These are phyloP conservation scores for Stomatorhinus ivindoensis DNA, from an alignment of 2,113 vertebrate genomes.

Conservation along the genomic window DNA sequence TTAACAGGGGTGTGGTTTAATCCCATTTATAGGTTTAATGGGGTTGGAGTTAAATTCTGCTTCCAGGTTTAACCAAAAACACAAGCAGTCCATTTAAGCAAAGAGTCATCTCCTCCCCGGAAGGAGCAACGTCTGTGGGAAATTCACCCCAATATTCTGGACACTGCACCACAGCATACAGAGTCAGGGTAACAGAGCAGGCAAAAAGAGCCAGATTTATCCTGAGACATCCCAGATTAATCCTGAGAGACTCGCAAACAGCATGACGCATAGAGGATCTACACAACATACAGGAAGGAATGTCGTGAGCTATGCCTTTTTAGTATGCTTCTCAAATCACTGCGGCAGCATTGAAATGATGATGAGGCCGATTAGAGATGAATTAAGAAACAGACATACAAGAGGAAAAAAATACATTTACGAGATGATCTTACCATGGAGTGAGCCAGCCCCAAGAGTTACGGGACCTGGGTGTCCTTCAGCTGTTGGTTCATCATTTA, in stretches of 20 bases:
- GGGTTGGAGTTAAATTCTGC: background rate
- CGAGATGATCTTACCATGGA: background rate
- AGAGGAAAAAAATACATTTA: background rate
- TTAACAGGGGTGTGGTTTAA: background rate
- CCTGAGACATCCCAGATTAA: background rate
- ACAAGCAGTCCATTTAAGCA: background rate
- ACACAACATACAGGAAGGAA: background rate
- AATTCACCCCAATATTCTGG: background rate
- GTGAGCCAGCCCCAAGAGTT: background rate
- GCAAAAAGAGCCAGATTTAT: background rate
- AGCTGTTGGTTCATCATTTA: background rate
- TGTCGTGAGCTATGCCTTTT: background rate
- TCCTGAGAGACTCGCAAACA: background rate
- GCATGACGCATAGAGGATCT: background rate
- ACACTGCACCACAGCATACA: background rate
- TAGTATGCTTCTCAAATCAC: background rate
- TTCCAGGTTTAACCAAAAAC: background rate
- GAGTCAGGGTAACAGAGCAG: background rate
- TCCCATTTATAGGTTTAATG: background rate
- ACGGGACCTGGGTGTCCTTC: background rate
- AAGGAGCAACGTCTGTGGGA: background rate
- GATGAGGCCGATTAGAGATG: conserved; percentile 6
- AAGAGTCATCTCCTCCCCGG: too few relatives aligned
- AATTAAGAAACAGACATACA: background rate
- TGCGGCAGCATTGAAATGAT: conserved; percentile 8